Evolutionary conservation across 2,888 invertebrate species (phyloP).

Genomic region (Blera fallax): DNA sequence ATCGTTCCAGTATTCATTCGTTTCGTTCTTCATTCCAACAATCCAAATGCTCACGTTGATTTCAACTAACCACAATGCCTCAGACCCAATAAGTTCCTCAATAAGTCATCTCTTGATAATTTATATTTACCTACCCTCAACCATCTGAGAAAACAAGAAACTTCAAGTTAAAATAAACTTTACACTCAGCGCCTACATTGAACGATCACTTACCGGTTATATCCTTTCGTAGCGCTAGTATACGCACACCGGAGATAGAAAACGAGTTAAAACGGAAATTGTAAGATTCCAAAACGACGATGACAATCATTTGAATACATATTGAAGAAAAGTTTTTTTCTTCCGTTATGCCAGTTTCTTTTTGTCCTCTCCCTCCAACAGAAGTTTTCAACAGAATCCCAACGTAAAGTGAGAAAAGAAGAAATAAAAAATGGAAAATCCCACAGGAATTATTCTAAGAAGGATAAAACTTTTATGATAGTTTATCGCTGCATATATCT

Average conservation of each 20-base stretch:
- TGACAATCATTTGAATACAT: slow-evolving; percentile 73
- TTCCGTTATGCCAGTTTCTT: not conserved
- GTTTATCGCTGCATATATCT: slow-evolving; percentile 68
- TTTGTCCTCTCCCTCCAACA: not conserved
- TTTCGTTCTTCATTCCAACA: too few species aligned
- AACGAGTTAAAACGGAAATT: slow-evolving; percentile 71
- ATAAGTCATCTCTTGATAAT: slow-evolving; percentile 50
- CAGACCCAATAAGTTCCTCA: not conserved
- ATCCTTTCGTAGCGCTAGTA: slow-evolving; percentile 41
- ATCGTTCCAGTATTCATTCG: too few species aligned
- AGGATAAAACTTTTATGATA: slow-evolving; percentile 72
- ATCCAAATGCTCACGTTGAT: not conserved
- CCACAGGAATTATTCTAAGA: slow-evolving; percentile 70
- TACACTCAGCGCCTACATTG: slow-evolving; percentile 51
- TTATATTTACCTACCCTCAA: slow-evolving; percentile 38
- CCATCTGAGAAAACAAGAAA: slow-evolving; percentile 13
- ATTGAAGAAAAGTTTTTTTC: slow-evolving; percentile 64
- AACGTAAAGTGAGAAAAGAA: slow-evolving; percentile 41
- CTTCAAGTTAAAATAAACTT: slow-evolving; percentile 40
- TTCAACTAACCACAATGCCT: not conserved
- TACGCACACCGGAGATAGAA: slow-evolving; percentile 66
- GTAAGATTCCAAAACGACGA: slow-evolving; percentile 66
- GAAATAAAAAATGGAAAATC: slow-evolving; percentile 56
- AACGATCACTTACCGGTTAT: slow-evolving; percentile 33
- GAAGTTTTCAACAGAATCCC: slow-evolving; percentile 50